phyloP scores from a whole-genome alignment of 2,888 invertebrate genomes.

The Drosophila incognita region DNA sequence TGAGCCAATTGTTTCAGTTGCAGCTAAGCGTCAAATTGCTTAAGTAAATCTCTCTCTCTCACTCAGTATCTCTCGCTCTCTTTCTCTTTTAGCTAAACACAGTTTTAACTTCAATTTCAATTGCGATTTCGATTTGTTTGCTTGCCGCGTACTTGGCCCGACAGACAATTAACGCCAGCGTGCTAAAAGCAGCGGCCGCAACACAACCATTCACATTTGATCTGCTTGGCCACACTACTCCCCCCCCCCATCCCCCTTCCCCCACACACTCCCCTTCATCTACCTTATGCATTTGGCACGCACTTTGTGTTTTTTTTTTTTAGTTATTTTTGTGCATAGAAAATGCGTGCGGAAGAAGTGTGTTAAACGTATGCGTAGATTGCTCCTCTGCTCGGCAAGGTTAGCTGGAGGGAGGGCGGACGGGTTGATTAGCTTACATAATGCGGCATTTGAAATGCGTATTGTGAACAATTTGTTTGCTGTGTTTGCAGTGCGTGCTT shows the following conservation, averaged over 20 bases:
- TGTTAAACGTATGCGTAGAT: slow-evolving; percentile 70
- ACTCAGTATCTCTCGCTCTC: neutral
- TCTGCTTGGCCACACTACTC: slow-evolving; percentile 12
- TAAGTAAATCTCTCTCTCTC: slow-evolving; percentile 35
- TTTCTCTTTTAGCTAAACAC: neutral
- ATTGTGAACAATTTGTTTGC: neutral
- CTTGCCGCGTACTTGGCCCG: slow-evolving; percentile 70
- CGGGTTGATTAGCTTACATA: slow-evolving; percentile 41
- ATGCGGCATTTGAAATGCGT: slow-evolving; percentile 26
- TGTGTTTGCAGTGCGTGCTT: neutral
- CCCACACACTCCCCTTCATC: neutral
- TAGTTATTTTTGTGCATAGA: slow-evolving; percentile 46
- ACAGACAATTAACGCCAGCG: slow-evolving; percentile 69
- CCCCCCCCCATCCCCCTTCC: no score
- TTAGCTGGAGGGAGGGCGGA: neutral
- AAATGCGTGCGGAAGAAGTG: slow-evolving; percentile 71
- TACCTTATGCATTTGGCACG: slow-evolving; percentile 65
- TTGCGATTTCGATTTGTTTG: slow-evolving; percentile 49
- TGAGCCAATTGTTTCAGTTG: slow-evolving; percentile 41
- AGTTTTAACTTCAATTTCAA: neutral
- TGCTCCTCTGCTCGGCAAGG: neutral
- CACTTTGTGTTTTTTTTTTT: slow-evolving; percentile 38
- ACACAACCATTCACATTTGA: slow-evolving; percentile 21
- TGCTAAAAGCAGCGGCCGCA: slow-evolving; percentile 71
- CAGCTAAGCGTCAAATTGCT: slow-evolving; percentile 61